Evolutionary conservation across 2,888 invertebrate genomes (phyloP).

Genomic region (Diogma glabrata): DNA sequence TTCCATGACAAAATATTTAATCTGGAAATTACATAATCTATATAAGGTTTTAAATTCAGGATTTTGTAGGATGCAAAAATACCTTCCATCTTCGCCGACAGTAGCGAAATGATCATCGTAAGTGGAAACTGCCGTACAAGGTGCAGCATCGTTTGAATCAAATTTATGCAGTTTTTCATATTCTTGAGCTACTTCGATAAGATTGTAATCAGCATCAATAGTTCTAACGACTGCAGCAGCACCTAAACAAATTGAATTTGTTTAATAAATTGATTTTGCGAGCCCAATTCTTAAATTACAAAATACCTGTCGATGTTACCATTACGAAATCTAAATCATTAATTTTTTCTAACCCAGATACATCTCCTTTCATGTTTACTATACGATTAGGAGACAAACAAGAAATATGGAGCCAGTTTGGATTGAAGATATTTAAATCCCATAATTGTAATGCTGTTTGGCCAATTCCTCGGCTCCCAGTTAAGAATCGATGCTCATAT

Average conservation of each 20-base stretch:
- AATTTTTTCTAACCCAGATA: constrained; percentile 69
- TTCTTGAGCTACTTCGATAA: constrained; percentile 43
- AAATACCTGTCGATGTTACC: constrained; percentile 57
- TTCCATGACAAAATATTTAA: constrained; percentile 41
- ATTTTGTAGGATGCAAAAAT: too few species aligned
- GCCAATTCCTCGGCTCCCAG: constrained; percentile 78
- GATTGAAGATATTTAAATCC: constrained; percentile 55
- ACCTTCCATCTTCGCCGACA: constrained; percentile 82
- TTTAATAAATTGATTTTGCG: too few species aligned
- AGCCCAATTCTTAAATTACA: constrained; percentile 33
- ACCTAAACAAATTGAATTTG: too few species aligned
- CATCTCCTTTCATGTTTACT: constrained; percentile 68
- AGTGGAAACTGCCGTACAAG: constrained; percentile 65
- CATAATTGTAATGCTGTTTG: constrained; percentile 60
- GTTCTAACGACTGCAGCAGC: constrained; percentile 51
- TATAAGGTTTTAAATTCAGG: too few species aligned
- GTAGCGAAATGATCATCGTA: constrained; percentile 69
- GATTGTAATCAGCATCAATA: constrained; percentile 43
- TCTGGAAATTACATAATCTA: too few species aligned
- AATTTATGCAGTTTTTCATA: constrained; percentile 61
- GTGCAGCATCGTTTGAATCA: constrained; percentile 40
- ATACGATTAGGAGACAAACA: too few species aligned
- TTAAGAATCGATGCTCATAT: constrained; percentile 60
- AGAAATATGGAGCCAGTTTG: too few species aligned
- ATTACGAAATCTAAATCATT: constrained; percentile 52